Evolutionary conservation across 1,140 invertebrate species (phyloP).

Genomic region (Anagrus nilaparvatae): DNA sequence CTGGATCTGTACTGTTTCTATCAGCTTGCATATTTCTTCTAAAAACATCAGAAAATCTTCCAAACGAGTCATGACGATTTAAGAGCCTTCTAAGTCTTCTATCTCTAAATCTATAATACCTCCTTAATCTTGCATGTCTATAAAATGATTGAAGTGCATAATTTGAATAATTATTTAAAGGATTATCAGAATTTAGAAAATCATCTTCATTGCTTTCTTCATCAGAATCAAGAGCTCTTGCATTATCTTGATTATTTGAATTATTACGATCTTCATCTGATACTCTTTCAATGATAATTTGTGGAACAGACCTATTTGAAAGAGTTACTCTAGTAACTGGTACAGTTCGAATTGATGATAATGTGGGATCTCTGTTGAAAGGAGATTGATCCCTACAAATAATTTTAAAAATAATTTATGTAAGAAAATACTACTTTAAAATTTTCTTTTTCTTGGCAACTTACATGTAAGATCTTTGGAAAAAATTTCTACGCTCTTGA

Average conservation of each 20-base stretch:
- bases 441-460: no score
- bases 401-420: no score
- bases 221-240: constrained; percentile 4
- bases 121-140: neutral
- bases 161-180: neutral
- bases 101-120: constrained; percentile 3
- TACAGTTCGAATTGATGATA: no score
- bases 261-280: neutral
- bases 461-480: no score
- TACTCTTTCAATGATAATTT: constrained; percentile 6
- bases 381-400: no score
- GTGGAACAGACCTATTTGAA: neutral
- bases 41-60: neutral
- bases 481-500: no score
- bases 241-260: neutral
- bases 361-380: no score
- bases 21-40: no score
- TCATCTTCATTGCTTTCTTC: constrained; percentile 12
- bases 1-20: no score
- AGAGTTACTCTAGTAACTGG: no score
- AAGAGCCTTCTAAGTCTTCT: constrained; percentile 4
- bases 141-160: neutral
- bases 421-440: no score
- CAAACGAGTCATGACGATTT: constrained; percentile 1
- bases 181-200: constrained; percentile 1